Base-by-base conservation (phyloP, 2,888 invertebrate genomes). In the Tineola bisselliella region DNA sequence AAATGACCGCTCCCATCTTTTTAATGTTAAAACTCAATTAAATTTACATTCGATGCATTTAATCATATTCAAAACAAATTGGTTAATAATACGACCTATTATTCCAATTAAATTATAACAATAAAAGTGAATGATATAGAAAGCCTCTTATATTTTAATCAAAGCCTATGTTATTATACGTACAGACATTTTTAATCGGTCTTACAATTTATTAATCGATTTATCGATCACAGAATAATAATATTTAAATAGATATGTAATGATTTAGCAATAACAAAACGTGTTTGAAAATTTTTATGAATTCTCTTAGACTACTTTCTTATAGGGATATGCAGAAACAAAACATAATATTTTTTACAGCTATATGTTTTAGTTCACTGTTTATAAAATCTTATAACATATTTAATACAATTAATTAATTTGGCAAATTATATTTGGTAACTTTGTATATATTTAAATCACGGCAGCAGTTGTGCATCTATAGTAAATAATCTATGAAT, bases 101-200 rank as follows among this genome's bases (percentile, higher is more conserved):
- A 31, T 8, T 31, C 5, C 10, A 31, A 31, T 31, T 31, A 6
- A 8, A 13, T 13, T 13, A 13, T 13, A 11, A n/a, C 6, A 25
- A 4, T 25, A 25, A 25, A 10, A 48, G 10, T 5, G 48, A 48
- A 6, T 48, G 13, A 1, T 15, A 48, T 2, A n/a, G 43, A 43
- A 43, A 12, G 13, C 48, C 17, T 48, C n/a, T 48, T 48, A 15
- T 48, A 8, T 48, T 70, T 72, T 66, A 66, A 68, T 69, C 71
- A 67, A 68, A 68, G 68, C 67, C 68, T 69, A 69, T 69, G 67
- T 72, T 73, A 71, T 69, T 73, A 70, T 70, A 67, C 64, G 70
- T 71, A 69, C 65, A 68, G 68, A 62, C 69, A 58, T 68, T 71
- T 70, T 72, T 75, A 72, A 77, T 74, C 70, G 71, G 33, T 58